Conservation (phyloP, 2,797 vertebrate genomes). For the Clarias platycephalus region DNA sequence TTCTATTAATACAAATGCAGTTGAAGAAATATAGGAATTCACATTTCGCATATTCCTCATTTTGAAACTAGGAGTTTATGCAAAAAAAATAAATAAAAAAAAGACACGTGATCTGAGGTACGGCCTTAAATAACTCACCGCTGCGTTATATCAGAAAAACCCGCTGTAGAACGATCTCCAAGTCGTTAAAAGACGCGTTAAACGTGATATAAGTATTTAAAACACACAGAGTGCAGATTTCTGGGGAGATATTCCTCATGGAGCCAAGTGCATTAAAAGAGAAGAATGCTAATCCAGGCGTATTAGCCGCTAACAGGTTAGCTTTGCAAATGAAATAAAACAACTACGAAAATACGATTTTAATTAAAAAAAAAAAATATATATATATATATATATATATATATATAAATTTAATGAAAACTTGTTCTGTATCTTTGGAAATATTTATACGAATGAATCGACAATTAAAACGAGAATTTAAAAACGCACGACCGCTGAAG, state of each 20-base stretch:
- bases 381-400: too few relatives aligned
- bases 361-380: too few relatives aligned
- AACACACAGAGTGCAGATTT: not conserved
- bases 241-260: not conserved
- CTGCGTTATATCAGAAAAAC: not conserved
- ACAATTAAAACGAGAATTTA: not conserved
- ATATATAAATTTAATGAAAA: not conserved
- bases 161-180: too few relatives aligned
- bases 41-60: not conserved
- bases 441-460: not conserved
- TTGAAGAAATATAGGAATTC: not conserved
- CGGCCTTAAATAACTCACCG: constrained; percentile 8
- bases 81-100: too few relatives aligned
- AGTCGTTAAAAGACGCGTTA: not conserved
- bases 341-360: too few relatives aligned
- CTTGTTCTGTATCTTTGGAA: too few relatives aligned
- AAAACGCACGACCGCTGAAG: not conserved
- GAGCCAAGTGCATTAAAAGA: not conserved
- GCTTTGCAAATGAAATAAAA: not conserved
- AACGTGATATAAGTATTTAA: not conserved
- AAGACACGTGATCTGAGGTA: not conserved
- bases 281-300: not conserved
- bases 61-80: not conserved
- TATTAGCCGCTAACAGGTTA: not conserved
- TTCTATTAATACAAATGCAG: too few relatives aligned